These are phyloP conservation scores for Oophaga sylvatica DNA, from an alignment of 2,797 vertebrate species.

Conservation along the genomic window DNA sequence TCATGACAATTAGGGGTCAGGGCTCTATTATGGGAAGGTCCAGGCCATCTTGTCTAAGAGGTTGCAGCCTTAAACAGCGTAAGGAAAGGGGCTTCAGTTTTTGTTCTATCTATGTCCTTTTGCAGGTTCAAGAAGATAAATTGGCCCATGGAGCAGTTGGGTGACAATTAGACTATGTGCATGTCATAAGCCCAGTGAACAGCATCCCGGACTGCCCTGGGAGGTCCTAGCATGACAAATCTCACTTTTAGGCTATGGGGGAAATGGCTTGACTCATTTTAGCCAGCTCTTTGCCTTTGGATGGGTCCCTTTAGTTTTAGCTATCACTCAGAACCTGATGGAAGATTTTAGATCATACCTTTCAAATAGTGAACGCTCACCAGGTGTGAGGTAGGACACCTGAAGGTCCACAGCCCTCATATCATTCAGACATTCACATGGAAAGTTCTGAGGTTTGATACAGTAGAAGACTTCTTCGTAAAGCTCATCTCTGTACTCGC, in stretches of 20 bases:
- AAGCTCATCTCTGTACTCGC: slow-evolving; percentile 49
- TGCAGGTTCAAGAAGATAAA: neutral
- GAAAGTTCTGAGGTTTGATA: slow-evolving; percentile 3
- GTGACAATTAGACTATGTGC: neutral
- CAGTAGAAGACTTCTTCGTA: slow-evolving; percentile 23
- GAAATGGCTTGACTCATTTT: neutral
- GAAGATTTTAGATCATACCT: neutral
- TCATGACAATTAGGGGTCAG: neutral
- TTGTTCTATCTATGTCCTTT: neutral
- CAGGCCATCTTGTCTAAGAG: neutral
- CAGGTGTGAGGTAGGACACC: neutral
- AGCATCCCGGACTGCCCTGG: neutral
- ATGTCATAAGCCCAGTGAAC: neutral
- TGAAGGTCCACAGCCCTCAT: slow-evolving; percentile 6
- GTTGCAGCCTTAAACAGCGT: neutral
- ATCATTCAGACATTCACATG: neutral
- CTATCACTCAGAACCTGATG: neutral
- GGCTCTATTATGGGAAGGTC: neutral
- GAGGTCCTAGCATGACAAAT: neutral
- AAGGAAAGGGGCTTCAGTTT: neutral
- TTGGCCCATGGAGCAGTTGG: neutral
- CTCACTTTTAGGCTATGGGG: neutral
- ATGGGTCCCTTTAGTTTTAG: neutral
- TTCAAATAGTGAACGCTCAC: neutral
- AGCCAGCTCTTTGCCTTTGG: neutral